Evolutionary conservation across 1,140 invertebrate species (phyloP), one percentile per base, ranked within the genome.

Genomic region (Ctenoplectra terminalis): DNA sequence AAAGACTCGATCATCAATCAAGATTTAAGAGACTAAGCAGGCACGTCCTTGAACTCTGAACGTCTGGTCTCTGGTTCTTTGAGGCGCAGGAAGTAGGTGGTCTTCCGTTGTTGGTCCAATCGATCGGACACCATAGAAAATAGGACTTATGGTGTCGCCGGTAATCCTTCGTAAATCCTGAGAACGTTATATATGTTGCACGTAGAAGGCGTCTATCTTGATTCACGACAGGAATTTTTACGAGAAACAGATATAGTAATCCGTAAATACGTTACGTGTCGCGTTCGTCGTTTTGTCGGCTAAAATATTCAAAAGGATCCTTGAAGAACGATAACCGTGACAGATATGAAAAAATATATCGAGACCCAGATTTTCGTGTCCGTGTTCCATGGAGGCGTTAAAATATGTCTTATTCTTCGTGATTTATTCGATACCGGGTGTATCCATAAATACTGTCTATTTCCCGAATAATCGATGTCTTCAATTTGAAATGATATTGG

Each of bases 131-230:
- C 77, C 69, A 61, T 79, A 50, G 69, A 61, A 69, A 80, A 83
- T 70, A 67, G 67, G 66, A 74, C 82, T 80, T 74, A 26, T 56
- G 77, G 82, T 81, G 82, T 83, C 54, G 34, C 20, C 43, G 78
- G 78, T 84, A 84, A 84, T 84, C 82, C 82, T 48, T 61, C 43
- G 63, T 11, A 81, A 75, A 84, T 84, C 82, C 82, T 75, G 29
- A 67, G 31, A 46, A 37, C 56, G 56, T 80, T 79, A 83, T 79
- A 56, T 43, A 72, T 79, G 56, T 72, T 52, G 26, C 77, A 73
- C 69, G 69, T 83, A 83, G 50, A 31, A 40, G 61, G 46, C 76
- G 69, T 83, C 61, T 8, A 66, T 83, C 54, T 73, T 46, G 61
- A 83, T 80, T 83, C 52, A 67, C 69, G 69, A 29, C 31, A 31